Base-by-base conservation (phyloP, 2,797 vertebrate species). In the Perodicticus potto region DNA sequence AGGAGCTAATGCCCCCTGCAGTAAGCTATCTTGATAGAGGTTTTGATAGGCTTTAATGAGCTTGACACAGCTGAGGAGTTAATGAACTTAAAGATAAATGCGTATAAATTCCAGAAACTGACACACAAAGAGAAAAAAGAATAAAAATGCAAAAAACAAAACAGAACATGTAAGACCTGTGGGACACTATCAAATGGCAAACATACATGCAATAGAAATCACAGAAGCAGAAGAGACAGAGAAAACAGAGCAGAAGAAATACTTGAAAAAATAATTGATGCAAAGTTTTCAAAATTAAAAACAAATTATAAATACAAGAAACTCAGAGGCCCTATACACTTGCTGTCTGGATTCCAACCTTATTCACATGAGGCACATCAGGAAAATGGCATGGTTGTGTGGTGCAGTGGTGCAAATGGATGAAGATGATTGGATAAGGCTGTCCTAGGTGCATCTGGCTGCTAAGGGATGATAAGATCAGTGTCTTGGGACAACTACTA, bases 71-170 rank as follows among this genome's bases (percentile, higher is more conserved):
- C 16, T 34, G 49, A 82, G 43, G 53, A 86, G 87, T 72, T 63
- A 37, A 3, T 86, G 53, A 76, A 82, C 5, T 72, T 77, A 63
- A 77, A 87, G 78, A 45, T 92, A 87, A 82, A 23, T 45, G 29
- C 32, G 27, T 78, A 65, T 34, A 84, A 88, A 91, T 49, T 88
- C 27, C 23, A 43, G 55, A 72, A 88, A 84, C 13, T 84, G 55
- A 78, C 16, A 65, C 7, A 78, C 53, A 74, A 83, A 85, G 43
- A 89, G 34, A 87, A 91, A 82, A 86, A 89, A 74, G 22, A 93
- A 23, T 57, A 45, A 76, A 37, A 84, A 16, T 13, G 20, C 45
- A 27, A 65, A 65, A 34, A 5, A 23, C 1, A 27, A 27, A 94
- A 77, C 3, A 53, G 40, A 90, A n/a, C 3, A 23, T 63, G 27